A percentile compares a stretch with the other conserved stretches of the same genome.
Evolutionary conservation across 2,888 invertebrate species (phyloP).

Genomic region (Meteorus colon): DNA sequence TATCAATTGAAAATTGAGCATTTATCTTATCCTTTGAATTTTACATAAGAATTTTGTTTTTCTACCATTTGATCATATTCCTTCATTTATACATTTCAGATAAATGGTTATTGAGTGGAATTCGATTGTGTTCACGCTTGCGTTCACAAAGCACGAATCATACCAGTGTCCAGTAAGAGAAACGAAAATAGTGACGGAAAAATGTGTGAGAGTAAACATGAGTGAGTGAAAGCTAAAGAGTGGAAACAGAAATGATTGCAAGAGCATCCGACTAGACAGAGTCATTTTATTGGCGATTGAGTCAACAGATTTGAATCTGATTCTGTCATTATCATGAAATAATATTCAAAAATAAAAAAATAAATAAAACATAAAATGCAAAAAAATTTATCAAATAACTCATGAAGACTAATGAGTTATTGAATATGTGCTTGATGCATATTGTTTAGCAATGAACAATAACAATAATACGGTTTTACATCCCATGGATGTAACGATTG

Average conservation of each 20-base stretch:
- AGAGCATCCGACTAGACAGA: slow-evolving; percentile 5
- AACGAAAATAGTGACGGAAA: slow-evolving; percentile 23
- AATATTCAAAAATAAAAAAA: slow-evolving; percentile 37
- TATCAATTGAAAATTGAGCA: slow-evolving; percentile 50
- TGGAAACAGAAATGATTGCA: slow-evolving; percentile 13
- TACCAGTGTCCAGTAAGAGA: slow-evolving; percentile 44
- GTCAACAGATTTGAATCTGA: slow-evolving; percentile 18
- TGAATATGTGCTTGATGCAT: slow-evolving; percentile 61
- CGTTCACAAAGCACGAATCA: slow-evolving; percentile 58
- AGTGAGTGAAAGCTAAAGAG: slow-evolving; percentile 11
- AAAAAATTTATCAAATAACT: slow-evolving; percentile 44
- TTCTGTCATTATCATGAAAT: slow-evolving; percentile 29
- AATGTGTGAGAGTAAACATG: slow-evolving; percentile 18
- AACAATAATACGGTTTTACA: slow-evolving; percentile 63
- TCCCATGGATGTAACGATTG: slow-evolving; percentile 68
- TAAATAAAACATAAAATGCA: slow-evolving; percentile 37
- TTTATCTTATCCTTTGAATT: slow-evolving; percentile 31
- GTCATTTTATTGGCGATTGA: slow-evolving; percentile 17
- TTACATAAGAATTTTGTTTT: slow-evolving; percentile 33
- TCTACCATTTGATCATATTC: slow-evolving; percentile 35
- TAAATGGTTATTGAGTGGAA: slow-evolving; percentile 69
- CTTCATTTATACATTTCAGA: slow-evolving; percentile 56
- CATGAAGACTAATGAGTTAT: slow-evolving; percentile 60
- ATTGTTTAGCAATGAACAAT: slow-evolving; percentile 61
- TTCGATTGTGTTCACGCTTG: slow-evolving; percentile 64